Conservation (phyloP, 2,797 vertebrate species). For the Malurus leucopterus region DNA sequence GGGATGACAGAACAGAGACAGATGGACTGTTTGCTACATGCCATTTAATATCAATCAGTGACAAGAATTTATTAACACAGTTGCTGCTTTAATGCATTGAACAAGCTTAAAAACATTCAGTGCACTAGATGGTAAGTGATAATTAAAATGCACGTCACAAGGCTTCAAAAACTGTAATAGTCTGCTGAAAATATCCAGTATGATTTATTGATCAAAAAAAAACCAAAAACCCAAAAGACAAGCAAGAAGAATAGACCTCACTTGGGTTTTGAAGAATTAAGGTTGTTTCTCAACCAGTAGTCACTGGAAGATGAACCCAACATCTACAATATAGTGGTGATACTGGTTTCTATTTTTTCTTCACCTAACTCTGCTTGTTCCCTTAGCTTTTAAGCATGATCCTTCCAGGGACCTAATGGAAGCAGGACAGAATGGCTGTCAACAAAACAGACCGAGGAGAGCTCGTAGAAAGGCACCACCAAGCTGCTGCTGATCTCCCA, state of each 20-base stretch:
- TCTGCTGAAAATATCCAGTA: neutral
- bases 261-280: neutral
- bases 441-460: neutral
- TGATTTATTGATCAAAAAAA: neutral
- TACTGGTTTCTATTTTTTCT: neutral
- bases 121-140: neutral
- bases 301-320: neutral
- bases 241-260: neutral
- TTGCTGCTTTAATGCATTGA: slow-evolving; percentile 3
- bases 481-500: neutral
- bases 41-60: slow-evolving; percentile 37
- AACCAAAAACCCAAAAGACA: no score
- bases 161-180: neutral
- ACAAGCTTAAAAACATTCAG: neutral
- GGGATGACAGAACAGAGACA: neutral
- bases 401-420: neutral
- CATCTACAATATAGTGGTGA: neutral
- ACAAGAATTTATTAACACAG: slow-evolving; percentile 23
- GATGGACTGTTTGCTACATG: slow-evolving; percentile 22
- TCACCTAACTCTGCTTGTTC: neutral
- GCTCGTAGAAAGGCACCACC: neutral
- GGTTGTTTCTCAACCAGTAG: neutral
- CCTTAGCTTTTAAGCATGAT: neutral
- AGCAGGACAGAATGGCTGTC: neutral
- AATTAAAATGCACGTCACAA: neutral